These are phyloP conservation scores for Lepidotrigona ventralis DNA, from an alignment of 1,140 invertebrate genomes.

Conservation along the genomic window DNA sequence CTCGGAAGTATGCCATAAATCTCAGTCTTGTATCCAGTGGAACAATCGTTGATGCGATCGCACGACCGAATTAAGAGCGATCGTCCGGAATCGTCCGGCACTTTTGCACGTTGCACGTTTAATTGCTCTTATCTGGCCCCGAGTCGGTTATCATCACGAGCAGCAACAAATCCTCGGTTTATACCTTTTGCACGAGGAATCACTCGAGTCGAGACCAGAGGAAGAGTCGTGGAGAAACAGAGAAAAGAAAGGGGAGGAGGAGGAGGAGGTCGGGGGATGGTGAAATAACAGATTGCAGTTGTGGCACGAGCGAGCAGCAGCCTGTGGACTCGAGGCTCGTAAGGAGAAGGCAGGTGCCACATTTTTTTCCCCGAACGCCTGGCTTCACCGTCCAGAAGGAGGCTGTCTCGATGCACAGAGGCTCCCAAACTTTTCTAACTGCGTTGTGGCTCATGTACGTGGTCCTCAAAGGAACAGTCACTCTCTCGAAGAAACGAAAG, in stretches of 20 bases:
- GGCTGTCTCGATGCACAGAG: conserved; percentile 61
- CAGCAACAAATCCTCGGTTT: conserved; percentile 48
- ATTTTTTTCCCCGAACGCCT: conserved; percentile 69
- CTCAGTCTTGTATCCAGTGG: too few relatives aligned
- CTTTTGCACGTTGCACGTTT: conserved; percentile 34
- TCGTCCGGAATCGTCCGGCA: not conserved
- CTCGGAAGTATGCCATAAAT: too few relatives aligned
- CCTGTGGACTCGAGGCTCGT: conserved; percentile 61
- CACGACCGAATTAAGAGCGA: not conserved
- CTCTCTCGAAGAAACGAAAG: too few relatives aligned
- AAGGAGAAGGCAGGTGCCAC: conserved; percentile 75
- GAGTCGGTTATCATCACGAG: conserved; percentile 36
- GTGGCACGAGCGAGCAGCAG: conserved; percentile 73
- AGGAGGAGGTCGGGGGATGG: conserved; percentile 37
- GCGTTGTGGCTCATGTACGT: not conserved
- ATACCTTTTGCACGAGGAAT: conserved; percentile 39
- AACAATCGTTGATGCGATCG: not conserved
- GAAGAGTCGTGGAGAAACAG: conserved; percentile 42
- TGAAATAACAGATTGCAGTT: conserved; percentile 77
- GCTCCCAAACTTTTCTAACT: conserved; percentile 63
- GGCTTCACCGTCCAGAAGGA: conserved; percentile 53
- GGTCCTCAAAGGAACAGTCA: too few relatives aligned
- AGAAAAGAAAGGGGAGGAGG: conserved; percentile 25
- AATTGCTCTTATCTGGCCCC: conserved; percentile 53
- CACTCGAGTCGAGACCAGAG: conserved; percentile 42